Evolutionary conservation across 2,797 vertebrate genomes (phyloP), one percentile per base, ranked within the genome.

Genomic region (Catharus ustulatus): DNA sequence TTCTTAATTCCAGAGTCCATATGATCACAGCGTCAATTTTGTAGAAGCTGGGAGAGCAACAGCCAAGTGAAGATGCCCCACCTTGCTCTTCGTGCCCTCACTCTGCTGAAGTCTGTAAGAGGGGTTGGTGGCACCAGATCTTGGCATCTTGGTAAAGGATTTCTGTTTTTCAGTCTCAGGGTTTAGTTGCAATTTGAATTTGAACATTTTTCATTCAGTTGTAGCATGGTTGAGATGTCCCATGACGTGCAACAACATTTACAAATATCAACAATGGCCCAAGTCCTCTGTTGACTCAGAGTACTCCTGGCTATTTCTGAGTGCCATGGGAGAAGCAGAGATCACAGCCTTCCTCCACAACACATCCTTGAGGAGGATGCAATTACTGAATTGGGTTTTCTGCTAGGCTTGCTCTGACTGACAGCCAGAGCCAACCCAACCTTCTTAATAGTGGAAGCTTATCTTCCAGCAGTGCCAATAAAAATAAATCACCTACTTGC

Each of bases 401-500:
- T 94, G 63, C 62, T 83, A 61, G 52, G 62, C 0, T 2, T 0
- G 1, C 63, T 88, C 88, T 84, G 88, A 84, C 49, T 74, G 64
- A 80, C 81, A 79, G 83, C 32, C 36, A 0, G 1, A 83, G 34
- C 81, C 55, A 86, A 26, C 84, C 18, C 45, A 71, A 5, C 43
- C 43, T 84, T 80, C 72, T 29, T 84, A 72, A 76, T 1, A 92
- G 83, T 68, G 77, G 73, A 77, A 88, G 84, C 67, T 89, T 74
- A 77, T 94, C 83, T 88, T 52, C 30, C 40, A 76, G 71, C 58
- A 84, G 69, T 94, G 95, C 91, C 95, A 96, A 94, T 38, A 87
- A 95, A 96, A 95, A 97, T 89, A 95, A 97, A 89, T 95, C 92
- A 91, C 96, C 91, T 92, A 79, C 74, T 84, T 91, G 91, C 93